These are phyloP conservation scores for Cnemophilus loriae DNA, from an alignment of 2,113 vertebrate species.

Conservation along the genomic window DNA sequence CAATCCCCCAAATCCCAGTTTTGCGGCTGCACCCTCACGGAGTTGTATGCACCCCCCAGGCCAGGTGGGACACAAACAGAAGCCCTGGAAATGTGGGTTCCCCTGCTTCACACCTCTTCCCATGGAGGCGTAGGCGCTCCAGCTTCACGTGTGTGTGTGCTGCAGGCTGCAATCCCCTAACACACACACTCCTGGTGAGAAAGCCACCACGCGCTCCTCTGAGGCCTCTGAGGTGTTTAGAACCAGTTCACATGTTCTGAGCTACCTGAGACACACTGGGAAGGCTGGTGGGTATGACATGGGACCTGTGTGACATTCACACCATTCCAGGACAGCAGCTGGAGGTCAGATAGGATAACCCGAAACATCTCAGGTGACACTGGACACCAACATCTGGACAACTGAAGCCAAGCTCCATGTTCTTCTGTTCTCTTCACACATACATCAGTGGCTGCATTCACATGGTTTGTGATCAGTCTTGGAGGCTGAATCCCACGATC, in stretches of 20 bases:
- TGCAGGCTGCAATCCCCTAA: neutral
- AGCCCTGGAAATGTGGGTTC: neutral
- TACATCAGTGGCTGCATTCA: fast-evolving
- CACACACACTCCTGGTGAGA: neutral
- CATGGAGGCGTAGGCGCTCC: neutral
- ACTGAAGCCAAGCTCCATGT: neutral
- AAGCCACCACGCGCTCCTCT: neutral
- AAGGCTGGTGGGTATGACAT: neutral
- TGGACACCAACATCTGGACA: neutral
- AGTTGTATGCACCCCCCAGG: neutral
- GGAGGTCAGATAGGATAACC: neutral
- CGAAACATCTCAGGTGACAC: neutral
- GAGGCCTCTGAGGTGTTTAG: neutral
- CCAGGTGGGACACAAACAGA: neutral
- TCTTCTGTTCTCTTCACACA: neutral
- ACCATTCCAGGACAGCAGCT: neutral
- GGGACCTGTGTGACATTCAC: neutral
- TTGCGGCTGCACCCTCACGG: neutral
- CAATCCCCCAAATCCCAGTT: neutral
- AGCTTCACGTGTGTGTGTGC: neutral
- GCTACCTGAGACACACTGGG: neutral
- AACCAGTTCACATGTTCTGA: neutral
- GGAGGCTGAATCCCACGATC: neutral
- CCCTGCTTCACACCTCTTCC: neutral
- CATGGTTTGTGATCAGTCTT: neutral